Percentiles rank a stretch among this genome's conserved stretches.
Evolutionary conservation across 2,113 vertebrate species (phyloP).

Genomic region (Ploceus nigricollis): DNA sequence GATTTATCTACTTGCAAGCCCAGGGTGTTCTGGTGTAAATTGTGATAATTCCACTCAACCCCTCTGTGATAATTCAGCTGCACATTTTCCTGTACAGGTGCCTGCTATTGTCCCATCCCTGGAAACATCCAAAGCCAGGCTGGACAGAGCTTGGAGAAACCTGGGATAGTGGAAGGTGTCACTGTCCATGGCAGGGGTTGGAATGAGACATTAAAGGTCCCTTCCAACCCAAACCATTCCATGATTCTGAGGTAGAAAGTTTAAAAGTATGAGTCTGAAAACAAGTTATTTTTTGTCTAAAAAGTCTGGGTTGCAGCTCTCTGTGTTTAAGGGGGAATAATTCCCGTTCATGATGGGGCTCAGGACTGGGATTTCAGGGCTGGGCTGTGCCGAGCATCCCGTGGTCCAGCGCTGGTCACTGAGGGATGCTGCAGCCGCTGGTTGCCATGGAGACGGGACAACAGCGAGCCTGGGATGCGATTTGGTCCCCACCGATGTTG

Average conservation of each 20-base stretch:
- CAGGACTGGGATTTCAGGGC: neutral
- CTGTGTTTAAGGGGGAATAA: neutral
- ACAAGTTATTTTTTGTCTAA: fast-evolving
- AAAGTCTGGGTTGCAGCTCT: neutral
- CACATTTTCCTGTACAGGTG: neutral
- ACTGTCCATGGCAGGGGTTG: neutral
- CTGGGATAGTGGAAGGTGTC: neutral
- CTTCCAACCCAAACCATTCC: neutral
- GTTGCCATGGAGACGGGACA: neutral
- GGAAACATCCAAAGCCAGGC: neutral
- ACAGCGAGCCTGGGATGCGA: fast-evolving
- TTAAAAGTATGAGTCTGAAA: neutral
- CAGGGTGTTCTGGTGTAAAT: neutral
- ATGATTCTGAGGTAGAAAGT: neutral
- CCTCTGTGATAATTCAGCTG: neutral
- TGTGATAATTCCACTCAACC: neutral
- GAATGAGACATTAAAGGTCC: neutral
- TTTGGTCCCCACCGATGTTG: fast-evolving
- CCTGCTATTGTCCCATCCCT: neutral
- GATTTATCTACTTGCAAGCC: neutral
- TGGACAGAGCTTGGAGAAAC: neutral
- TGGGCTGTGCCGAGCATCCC: neutral
- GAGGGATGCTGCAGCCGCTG: neutral
- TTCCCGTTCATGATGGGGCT: fast-evolving
- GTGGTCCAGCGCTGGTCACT: fast-evolving